Evolutionary conservation across 1,140 invertebrate species (phyloP), one percentile per base, ranked within the genome.

Genomic region (Heliconius hewitsoni): DNA sequence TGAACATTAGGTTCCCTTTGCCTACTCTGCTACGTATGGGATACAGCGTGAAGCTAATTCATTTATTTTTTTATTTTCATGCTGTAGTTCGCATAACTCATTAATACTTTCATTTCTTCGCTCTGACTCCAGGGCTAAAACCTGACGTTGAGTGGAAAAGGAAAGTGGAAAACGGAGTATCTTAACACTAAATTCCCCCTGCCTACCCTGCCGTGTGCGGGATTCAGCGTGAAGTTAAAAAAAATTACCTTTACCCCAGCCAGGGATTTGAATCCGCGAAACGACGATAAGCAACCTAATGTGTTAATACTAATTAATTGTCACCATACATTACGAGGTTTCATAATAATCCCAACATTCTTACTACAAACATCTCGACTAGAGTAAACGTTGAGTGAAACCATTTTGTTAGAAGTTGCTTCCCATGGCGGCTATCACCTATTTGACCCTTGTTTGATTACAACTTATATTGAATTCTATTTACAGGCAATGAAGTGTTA

Each of bases 101-200:
- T 34, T 34, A 6, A 6, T 34, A 34, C 6, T 34, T 34, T 34
- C 34, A 34, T 34, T 34, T 34, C 4, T 34, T 34, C 34, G 5
- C 34, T 34, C 34, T 34, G 34, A 4, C 34, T 34, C 34, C 34
- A 34, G 5, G 34, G 34, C 34, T 6, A 34, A 34, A 34, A 34
- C 0, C 34, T 2, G 0, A 11, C 3, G 42, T 34, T 3, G 3
- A 3, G 3, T 34, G 2, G 3, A 2, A 2, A 0, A 2, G 30
- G 34, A 34, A 34, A 34, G 0, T 34, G 34, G 5, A 0, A 34
- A 34, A 34, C 34, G 34, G 0, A 34, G 34, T 34, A 4, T 34
- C 34, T 34, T 0, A 34, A 34, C 4, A 34, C 34, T 34, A 34
- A 4, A 5, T 6, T 34, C 34, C 5, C 34, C 6, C 5, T 34